Evolutionary conservation across 2,797 vertebrate genomes (phyloP), one percentile per base, ranked within the genome.

Genomic region (Tadarida brasiliensis): DNA sequence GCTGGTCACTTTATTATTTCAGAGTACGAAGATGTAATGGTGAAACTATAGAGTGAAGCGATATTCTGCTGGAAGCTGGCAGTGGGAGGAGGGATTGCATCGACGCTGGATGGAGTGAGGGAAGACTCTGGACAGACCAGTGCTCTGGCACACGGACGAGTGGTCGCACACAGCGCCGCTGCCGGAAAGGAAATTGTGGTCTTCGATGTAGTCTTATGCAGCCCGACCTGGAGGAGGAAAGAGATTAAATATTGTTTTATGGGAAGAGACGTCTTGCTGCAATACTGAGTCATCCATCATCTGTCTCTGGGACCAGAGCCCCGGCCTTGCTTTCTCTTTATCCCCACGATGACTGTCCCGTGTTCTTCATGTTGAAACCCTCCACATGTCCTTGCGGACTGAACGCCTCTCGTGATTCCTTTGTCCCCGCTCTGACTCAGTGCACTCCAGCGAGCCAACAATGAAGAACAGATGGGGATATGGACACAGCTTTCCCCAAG

Each of bases 261-360:
- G 49, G 28, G 2, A 78, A 96, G 80, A 83, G 16, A 44, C 33
- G 12, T 14, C n/a, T 81, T 90, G 8, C 20, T 90, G 30, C 9
- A 73, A 76, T 51, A 91, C 16, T 26, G 51, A 68, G 39, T 81
- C 73, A 77, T 71, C 44, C 30, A 39, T 71, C 4, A 0, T 49
- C 3, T 2, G 10, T 61, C 33, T 91, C 61, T 51, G 33, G 47
- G 20, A 89, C 87, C 44, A 17, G 19, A 80, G 17, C 56, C 49
- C 30, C 16, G 14, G 12, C 61, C 88, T 74, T 70, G 39, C 67
- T 88, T 84, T 90, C 26, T 96, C 82, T 82, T 57, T 73, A 80
- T 77, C 24, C 24, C 26, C 33, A 22, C 28, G 68, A 61, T 11
- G 49, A 71, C 47, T 26, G 59, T 49, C 87, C 70, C 35, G 22